A percentile compares a stretch with the other conserved stretches of the same genome.
Conservation (phyloP, 2,797 vertebrate species). For the Babyrousa celebensis region DNA sequence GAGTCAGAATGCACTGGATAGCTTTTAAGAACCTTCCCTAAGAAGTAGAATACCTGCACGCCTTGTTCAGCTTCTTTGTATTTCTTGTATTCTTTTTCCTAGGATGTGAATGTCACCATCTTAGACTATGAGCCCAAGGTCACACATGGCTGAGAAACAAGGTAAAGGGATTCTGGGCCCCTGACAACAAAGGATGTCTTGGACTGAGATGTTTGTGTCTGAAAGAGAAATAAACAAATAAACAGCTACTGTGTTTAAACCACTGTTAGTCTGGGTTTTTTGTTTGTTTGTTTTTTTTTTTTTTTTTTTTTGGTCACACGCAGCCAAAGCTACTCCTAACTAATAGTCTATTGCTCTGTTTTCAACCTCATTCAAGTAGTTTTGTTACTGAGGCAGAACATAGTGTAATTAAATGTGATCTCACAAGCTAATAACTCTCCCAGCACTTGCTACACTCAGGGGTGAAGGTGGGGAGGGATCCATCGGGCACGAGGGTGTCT, state of each 20-base stretch:
- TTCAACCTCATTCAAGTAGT: constrained; percentile 19
- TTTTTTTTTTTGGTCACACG: neutral
- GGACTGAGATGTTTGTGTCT: neutral
- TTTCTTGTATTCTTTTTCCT: neutral
- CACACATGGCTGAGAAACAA: constrained; percentile 4
- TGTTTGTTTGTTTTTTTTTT: neutral
- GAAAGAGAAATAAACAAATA: constrained; percentile 48
- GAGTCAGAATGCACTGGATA: neutral
- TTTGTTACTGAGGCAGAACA: neutral
- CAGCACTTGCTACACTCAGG: neutral
- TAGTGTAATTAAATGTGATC: neutral
- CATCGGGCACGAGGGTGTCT: neutral
- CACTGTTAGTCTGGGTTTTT: neutral
- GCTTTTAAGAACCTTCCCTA: neutral
- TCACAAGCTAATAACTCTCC: neutral
- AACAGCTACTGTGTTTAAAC: neutral
- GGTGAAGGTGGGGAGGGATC: neutral
- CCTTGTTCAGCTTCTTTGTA: neutral
- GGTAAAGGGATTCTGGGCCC: neutral
- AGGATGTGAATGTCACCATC: neutral
- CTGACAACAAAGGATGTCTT: neutral
- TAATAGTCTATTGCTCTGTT: neutral
- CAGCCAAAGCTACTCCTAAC: neutral
- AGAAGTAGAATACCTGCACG: neutral
- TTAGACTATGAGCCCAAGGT: neutral